phyloP scores from a whole-genome alignment of 2,888 invertebrate species.

The Ichneumoninae sp. region DNA sequence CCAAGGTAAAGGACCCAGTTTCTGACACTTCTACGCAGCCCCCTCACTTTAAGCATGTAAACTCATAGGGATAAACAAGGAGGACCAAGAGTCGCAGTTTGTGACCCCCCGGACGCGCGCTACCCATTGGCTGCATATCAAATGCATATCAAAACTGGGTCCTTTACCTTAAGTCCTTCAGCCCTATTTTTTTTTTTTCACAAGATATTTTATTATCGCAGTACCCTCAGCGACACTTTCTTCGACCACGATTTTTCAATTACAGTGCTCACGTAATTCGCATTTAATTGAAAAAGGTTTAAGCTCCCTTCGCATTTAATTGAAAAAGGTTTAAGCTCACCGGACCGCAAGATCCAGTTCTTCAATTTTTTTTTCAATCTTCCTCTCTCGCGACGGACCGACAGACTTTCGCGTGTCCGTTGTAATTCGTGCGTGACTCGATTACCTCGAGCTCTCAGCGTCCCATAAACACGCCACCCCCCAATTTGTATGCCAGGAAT shows the following conservation, averaged over 20 bases:
- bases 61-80: too few species aligned
- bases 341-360: not conserved
- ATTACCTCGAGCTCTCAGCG: conserved; percentile 43
- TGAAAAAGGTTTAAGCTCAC: too few species aligned
- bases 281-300: conserved; percentile 5
- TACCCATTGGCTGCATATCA: too few species aligned
- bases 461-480: conserved; percentile 45
- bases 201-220: too few species aligned
- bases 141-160: too few species aligned
- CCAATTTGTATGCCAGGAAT: conserved; percentile 63
- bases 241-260: not conserved
- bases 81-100: too few species aligned
- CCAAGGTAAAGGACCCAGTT: too few species aligned
- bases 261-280: not conserved
- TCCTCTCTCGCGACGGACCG: conserved; percentile 19
- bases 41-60: too few species aligned
- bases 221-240: not conserved
- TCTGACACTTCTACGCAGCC: too few species aligned
- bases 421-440: conserved; percentile 62
- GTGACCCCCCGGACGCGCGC: too few species aligned
- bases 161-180: too few species aligned
- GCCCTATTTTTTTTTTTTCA: too few species aligned
- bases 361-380: conserved; percentile 37
- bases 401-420: conserved; percentile 61
- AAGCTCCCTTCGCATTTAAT: conserved; percentile 4